These are phyloP conservation scores for Gallinago solitaria DNA, from an alignment of 2,797 vertebrate genomes.

Conservation along the genomic window DNA sequence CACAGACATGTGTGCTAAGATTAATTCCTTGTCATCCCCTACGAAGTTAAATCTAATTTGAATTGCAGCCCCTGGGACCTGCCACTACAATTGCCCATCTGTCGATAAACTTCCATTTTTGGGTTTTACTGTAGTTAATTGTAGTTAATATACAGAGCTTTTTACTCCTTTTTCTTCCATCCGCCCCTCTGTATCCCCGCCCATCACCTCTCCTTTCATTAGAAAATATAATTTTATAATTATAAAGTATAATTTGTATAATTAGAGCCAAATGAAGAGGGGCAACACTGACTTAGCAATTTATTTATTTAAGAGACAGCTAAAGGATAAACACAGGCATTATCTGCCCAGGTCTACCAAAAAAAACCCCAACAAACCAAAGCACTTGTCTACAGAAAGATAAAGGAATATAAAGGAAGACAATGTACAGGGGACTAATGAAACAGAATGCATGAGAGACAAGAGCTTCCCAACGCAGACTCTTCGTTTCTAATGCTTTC, in stretches of 20 bases:
- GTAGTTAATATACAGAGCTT: neutral
- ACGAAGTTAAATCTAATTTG: constrained; percentile 35
- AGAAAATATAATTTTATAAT: no score
- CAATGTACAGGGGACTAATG: neutral
- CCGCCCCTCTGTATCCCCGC: no score
- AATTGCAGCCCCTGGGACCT: constrained; percentile 31
- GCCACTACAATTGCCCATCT: constrained; percentile 38
- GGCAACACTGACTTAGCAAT: neutral
- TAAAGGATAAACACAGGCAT: neutral
- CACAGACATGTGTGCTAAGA: neutral
- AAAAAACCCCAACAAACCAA: no score
- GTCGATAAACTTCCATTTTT: constrained; percentile 22
- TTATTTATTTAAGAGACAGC: neutral
- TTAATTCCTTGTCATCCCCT: constrained; percentile 46
- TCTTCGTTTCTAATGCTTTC: neutral
- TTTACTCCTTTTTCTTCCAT: neutral
- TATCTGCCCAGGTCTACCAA: neutral
- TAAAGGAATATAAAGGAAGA: neutral
- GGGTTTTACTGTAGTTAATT: neutral
- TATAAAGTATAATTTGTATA: neutral
- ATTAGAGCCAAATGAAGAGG: neutral
- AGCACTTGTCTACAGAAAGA: neutral
- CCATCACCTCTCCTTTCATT: neutral
- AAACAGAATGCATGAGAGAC: neutral
- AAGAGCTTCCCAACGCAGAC: neutral